A percentile compares a stretch with the other conserved stretches of the same genome.
These are phyloP conservation scores for Coleophora flavipennella DNA, from an alignment of 2,888 invertebrate genomes.

Conservation along the genomic window DNA sequence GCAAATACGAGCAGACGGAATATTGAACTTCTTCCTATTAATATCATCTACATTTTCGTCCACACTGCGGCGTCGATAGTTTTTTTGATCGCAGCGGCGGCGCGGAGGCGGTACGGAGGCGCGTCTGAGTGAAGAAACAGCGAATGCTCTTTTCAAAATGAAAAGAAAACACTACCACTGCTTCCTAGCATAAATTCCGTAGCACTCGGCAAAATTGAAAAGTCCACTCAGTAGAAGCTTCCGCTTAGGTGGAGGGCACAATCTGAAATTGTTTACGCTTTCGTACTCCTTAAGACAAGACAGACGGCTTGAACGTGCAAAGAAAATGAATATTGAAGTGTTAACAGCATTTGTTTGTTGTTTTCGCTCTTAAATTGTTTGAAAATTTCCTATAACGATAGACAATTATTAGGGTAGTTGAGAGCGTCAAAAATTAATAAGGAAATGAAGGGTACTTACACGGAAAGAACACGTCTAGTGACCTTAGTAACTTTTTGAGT, in stretches of 20 bases:
- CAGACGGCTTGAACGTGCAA: slow-evolving; percentile 25
- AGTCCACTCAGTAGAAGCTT: slow-evolving; percentile 53
- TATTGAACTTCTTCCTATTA: too few species aligned
- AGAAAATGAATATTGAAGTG: slow-evolving; percentile 20
- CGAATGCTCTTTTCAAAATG: slow-evolving; percentile 56
- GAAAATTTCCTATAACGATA: not conserved
- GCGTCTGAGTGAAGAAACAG: slow-evolving; percentile 18
- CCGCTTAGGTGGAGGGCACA: slow-evolving; percentile 46
- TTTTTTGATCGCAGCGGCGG: slow-evolving; percentile 20
- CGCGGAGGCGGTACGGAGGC: too few species aligned
- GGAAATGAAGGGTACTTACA: too few species aligned
- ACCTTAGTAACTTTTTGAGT: too few species aligned
- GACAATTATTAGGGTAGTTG: too few species aligned
- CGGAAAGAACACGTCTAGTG: too few species aligned
- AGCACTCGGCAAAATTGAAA: slow-evolving; percentile 66
- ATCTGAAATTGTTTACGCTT: slow-evolving; percentile 55
- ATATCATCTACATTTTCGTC: too few species aligned
- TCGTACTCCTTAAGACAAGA: slow-evolving; percentile 43
- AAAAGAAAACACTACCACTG: slow-evolving; percentile 53
- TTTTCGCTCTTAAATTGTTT: slow-evolving; percentile 2
- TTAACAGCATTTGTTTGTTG: slow-evolving; percentile 13
- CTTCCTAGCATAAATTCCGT: slow-evolving; percentile 46
- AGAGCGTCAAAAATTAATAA: too few species aligned
- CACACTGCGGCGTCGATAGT: not conserved
- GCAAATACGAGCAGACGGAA: too few species aligned